phyloP scores from a whole-genome alignment of 2,797 vertebrate species.

The Mus spretus region DNA sequence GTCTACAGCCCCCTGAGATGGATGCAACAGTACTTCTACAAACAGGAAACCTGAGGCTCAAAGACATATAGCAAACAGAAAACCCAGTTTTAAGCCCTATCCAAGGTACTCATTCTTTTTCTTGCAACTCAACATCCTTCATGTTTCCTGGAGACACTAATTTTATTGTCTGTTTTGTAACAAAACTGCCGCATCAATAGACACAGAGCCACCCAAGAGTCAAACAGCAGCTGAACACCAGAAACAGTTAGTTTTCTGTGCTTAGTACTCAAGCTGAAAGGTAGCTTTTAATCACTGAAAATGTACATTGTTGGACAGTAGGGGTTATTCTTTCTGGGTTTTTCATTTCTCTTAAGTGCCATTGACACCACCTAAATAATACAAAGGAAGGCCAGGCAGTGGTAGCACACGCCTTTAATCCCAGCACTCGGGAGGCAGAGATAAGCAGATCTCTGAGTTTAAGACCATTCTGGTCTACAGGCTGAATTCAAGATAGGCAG shows the following conservation, averaged over 20 bases:
- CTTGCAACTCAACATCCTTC: not conserved
- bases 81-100: not conserved
- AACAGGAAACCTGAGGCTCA: not conserved
- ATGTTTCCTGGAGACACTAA: not conserved
- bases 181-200: not conserved
- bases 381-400: not conserved
- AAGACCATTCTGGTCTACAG: not conserved
- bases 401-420: not conserved
- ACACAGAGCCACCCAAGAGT: not conserved
- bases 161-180: not conserved
- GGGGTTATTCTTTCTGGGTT: not conserved
- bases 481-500: not conserved
- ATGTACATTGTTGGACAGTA: not conserved
- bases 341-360: not conserved
- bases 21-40: not conserved
- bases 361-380: not conserved
- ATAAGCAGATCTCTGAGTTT: not conserved
- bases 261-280: slow-evolving; percentile 5
- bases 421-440: not conserved
- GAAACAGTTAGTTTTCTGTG: not conserved
- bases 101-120: not conserved
- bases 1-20: not conserved
- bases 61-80: not conserved
- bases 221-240: no score
- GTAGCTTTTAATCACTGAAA: not conserved